A percentile compares a stretch with the other conserved stretches of the same genome.
Evolutionary conservation across 2,797 vertebrate genomes (phyloP).

Genomic region (Betta splendens): DNA sequence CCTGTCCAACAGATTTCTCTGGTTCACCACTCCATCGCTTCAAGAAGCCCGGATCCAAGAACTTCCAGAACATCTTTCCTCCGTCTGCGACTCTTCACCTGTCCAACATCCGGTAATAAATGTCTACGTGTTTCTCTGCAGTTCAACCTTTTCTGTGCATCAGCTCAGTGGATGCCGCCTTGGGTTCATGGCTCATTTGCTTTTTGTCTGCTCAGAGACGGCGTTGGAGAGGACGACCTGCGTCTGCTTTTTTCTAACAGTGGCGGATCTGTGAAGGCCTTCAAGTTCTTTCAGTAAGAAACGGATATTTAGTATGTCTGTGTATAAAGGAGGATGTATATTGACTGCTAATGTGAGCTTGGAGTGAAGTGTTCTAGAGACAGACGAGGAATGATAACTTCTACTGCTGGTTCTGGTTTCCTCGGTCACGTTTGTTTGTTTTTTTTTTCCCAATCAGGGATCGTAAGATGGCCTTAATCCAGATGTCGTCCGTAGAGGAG

Average conservation of each 20-base stretch:
- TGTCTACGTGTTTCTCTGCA: background rate
- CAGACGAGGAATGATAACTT: background rate
- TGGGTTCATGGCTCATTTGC: constrained; percentile 5
- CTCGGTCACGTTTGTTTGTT: background rate
- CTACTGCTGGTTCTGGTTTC: background rate
- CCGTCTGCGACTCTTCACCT: constrained; percentile 97
- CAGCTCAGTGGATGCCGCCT: background rate
- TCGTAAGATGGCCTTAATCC: constrained; percentile 98
- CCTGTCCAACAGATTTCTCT: constrained; percentile 85
- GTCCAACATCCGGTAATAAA: constrained; percentile 93
- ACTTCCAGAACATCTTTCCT: constrained; percentile 98
- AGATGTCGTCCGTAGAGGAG: constrained; percentile 98
- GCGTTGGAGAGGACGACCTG: constrained; percentile 93
- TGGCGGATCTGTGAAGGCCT: constrained; percentile 95
- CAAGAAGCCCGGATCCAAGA: constrained; percentile 98
- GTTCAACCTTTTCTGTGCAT: background rate
- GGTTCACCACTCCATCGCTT: constrained; percentile 97
- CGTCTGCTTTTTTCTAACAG: constrained; percentile 94
- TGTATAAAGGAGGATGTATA: background rate
- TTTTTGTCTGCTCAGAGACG: constrained; percentile 81
- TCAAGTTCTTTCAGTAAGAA: constrained; percentile 99
- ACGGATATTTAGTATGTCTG: background rate
- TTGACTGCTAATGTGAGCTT: too few relatives aligned
- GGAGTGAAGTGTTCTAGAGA: too few relatives aligned
- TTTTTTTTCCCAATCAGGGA: constrained; percentile 80